phyloP scores from a whole-genome alignment of 2,113 vertebrate genomes.

The Mesoclemmys tuberculata region DNA sequence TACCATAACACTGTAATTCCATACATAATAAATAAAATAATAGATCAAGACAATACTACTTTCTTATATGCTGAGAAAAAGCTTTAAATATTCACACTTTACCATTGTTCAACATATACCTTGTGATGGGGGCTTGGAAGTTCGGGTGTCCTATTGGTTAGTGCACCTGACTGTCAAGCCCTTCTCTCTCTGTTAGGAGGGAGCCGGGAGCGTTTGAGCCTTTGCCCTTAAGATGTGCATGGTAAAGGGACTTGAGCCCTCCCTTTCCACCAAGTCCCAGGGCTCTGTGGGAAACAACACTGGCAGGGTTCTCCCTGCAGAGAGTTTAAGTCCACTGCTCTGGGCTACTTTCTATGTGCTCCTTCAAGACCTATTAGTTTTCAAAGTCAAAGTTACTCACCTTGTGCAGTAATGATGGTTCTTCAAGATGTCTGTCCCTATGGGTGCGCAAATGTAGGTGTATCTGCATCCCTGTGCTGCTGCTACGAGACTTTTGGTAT shows the following conservation, averaged over 20 bases:
- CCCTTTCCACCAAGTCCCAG: not conserved
- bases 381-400: not conserved
- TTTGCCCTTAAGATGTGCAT: not conserved
- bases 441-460: too few species aligned
- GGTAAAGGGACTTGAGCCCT: not conserved
- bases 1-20: not conserved
- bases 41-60: not conserved
- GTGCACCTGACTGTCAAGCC: not conserved
- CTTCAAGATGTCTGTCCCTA: too few species aligned
- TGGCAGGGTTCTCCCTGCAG: not conserved
- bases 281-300: not conserved
- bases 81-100: not conserved
- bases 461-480: too few species aligned
- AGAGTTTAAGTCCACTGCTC: not conserved
- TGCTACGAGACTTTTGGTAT: too few species aligned
- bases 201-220: not conserved
- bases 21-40: slow-evolving; percentile 14
- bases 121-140: not conserved
- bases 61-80: not conserved
- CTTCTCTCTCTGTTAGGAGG: too few species aligned
- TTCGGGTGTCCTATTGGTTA: not conserved
- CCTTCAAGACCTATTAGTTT: not conserved
- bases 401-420: too few species aligned
- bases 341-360: not conserved
- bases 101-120: not conserved